A percentile compares a stretch with the other conserved stretches of the same genome.
These are phyloP conservation scores for Planococcus citri DNA, from an alignment of 1,140 invertebrate genomes.

Conservation along the genomic window DNA sequence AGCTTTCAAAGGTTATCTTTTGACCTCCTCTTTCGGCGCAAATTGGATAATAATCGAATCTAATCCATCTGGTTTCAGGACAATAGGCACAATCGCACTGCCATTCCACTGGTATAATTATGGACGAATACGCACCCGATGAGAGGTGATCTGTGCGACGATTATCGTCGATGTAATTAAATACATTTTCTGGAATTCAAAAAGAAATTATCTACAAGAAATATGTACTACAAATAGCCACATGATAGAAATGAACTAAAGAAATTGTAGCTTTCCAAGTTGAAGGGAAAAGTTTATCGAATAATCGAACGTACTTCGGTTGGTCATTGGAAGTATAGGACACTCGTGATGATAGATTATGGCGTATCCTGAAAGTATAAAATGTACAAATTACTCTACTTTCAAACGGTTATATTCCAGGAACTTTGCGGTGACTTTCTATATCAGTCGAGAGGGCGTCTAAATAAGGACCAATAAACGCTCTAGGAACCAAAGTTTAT, in stretches of 20 bases:
- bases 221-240: no score
- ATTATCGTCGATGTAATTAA: not conserved
- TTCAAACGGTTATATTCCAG: no score
- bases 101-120: not conserved
- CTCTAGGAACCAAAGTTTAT: no score
- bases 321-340: not conserved
- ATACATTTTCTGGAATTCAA: conserved; percentile 14
- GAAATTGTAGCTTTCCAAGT: no score
- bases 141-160: not conserved
- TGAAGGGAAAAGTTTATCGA: not conserved
- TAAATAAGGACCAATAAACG: no score
- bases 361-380: not conserved
- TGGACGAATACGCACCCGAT: not conserved
- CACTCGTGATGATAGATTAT: not conserved
- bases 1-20: conserved; percentile 22
- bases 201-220: not conserved
- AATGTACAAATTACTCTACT: no score
- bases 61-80: not conserved
- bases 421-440: no score
- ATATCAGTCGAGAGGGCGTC: no score
- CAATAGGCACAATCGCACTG: conserved; percentile 22
- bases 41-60: conserved; percentile 23
- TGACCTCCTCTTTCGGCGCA: conserved; percentile 22
- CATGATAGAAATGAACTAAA: no score
- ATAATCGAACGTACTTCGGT: not conserved